Evolutionary conservation across 2,888 invertebrate genomes (phyloP).

Genomic region (Anticlea derivata): DNA sequence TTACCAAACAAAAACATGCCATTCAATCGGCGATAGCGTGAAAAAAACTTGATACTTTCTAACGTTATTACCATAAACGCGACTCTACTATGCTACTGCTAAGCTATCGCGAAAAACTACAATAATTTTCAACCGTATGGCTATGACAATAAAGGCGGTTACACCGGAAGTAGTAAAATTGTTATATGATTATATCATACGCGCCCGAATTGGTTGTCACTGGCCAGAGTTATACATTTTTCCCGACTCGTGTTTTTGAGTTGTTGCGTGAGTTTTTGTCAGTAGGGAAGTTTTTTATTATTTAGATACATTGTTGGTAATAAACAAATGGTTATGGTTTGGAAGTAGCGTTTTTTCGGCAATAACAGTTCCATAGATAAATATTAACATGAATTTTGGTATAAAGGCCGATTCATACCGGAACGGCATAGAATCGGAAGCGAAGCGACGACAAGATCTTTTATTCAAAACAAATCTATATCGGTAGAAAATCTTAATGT

Average conservation of each 20-base stretch:
- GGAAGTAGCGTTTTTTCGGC: conserved; percentile 15
- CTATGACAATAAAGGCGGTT: conserved; percentile 35
- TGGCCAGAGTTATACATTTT: conserved; percentile 60
- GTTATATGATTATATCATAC: conserved; percentile 54
- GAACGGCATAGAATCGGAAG: no score
- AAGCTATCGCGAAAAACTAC: conserved; percentile 33
- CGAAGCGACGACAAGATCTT: no score
- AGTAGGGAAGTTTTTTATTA: conserved; percentile 35
- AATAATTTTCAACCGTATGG: conserved; percentile 44
- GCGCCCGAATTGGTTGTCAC: conserved; percentile 56
- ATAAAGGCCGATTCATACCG: no score
- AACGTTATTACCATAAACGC: conserved; percentile 65
- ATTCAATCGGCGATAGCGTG: conserved; percentile 45
- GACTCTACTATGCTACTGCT: conserved; percentile 43
- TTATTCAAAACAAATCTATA: no score
- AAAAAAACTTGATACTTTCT: conserved; percentile 46
- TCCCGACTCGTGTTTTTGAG: conserved; percentile 50
- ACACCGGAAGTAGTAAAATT: conserved; percentile 33
- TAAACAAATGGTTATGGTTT: conserved; percentile 22
- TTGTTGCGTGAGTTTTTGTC: conserved; percentile 42
- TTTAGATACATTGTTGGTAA: conserved; percentile 26
- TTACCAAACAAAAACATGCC: conserved; percentile 50
- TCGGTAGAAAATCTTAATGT: no score
- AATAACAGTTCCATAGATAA: conserved; percentile 15
- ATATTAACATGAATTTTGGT: conserved; percentile 2